Evolutionary conservation across 53 echinoderm and acorn worm species (phyloP).

Genomic region (Pentamera pediparva): DNA sequence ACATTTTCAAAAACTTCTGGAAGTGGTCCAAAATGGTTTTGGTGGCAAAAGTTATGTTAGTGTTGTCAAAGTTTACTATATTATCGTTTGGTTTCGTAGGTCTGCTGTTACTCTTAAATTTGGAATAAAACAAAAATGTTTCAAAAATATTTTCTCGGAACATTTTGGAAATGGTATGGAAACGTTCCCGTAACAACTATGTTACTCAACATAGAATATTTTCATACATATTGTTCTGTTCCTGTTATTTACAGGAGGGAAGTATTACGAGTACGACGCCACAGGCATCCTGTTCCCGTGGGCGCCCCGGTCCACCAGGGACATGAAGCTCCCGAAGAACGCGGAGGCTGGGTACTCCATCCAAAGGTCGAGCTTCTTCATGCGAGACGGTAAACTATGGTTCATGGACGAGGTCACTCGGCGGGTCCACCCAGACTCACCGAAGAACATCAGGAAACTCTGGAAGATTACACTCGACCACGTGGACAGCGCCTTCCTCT

Average conservation of each 20-base stretch:
- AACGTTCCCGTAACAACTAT: no score
- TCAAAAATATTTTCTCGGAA: no score
- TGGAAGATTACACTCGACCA: neutral
- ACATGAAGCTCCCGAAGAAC: neutral
- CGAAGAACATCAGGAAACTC: neutral
- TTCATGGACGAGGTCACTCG: neutral
- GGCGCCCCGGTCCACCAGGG: neutral
- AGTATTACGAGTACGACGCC: conserved; percentile 19
- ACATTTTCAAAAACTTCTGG: no score
- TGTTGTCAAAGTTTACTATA: no score
- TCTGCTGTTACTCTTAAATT: no score
- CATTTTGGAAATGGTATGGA: no score
- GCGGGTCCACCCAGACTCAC: conserved; percentile 3
- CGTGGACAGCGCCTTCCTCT: conserved; percentile 10
- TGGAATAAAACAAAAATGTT: no score
- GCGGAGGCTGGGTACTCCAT: conserved; percentile 24
- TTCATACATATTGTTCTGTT: no score
- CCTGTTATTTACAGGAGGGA: neutral
- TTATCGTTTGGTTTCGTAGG: no score
- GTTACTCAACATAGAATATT: no score
- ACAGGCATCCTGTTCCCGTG: conserved; percentile 10
- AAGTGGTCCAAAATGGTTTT: no score
- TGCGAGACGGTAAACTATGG: conserved; percentile 7
- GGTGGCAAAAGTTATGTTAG: no score
- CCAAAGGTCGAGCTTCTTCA: neutral